A percentile compares a stretch with the other conserved stretches of the same genome.
Evolutionary conservation across 2,113 vertebrate species (phyloP).

Genomic region (Tenrec ecaudatus): DNA sequence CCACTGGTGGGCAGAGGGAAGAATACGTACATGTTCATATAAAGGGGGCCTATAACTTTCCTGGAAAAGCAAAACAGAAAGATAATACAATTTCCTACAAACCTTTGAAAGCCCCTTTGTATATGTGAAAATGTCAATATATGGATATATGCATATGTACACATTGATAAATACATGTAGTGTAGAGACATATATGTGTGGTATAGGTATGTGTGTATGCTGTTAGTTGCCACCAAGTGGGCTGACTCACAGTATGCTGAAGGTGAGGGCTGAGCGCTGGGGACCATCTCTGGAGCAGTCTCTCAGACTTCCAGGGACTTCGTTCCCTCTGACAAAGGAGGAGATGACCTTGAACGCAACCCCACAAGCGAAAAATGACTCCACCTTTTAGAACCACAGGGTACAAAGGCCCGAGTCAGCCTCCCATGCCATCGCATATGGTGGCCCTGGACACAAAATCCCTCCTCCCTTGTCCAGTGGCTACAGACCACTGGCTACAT

Average conservation of each 20-base stretch:
- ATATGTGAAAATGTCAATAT: too few relatives aligned
- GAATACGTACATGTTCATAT: not conserved
- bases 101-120: too few relatives aligned
- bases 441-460: rapidly evolving
- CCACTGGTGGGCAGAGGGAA: too few relatives aligned
- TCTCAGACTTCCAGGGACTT: not conserved
- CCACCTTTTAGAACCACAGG: not conserved
- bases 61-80: too few relatives aligned
- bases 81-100: too few relatives aligned
- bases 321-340: not conserved
- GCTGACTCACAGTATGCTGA: not conserved
- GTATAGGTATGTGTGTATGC: not conserved
- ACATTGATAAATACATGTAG: too few relatives aligned
- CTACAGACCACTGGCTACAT: too few relatives aligned
- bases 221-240: not conserved
- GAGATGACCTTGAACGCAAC: not conserved
- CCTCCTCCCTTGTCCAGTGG: not conserved
- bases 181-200: too few relatives aligned
- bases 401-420: not conserved
- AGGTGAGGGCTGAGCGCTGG: not conserved
- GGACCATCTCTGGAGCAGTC: not conserved
- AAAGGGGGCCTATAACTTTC: too few relatives aligned
- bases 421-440: rapidly evolving
- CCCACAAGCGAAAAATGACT: not conserved
- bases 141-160: too few relatives aligned